Evolutionary conservation across 1,140 invertebrate genomes (phyloP), one percentile per base, ranked within the genome.

Genomic region (Ceratitis capitata): DNA sequence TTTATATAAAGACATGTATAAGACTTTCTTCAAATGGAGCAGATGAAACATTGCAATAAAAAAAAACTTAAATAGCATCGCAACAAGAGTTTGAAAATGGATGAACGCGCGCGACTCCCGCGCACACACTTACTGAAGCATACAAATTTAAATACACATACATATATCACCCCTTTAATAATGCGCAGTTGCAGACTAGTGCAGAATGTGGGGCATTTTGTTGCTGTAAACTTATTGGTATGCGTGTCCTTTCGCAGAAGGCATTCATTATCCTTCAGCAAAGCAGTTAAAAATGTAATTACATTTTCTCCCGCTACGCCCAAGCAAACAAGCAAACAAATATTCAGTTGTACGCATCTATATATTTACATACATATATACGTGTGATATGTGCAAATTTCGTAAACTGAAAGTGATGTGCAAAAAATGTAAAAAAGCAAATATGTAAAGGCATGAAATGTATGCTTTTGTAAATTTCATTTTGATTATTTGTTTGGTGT

Each of bases 201-300:
- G 61, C 61, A 19, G 61, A 0, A 23, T 47, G 45, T 12, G 45
- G 45, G 45, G 5, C 51, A 49, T 16, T 14, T 19, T 61, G 56
- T 7, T 39, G 26, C 39, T 45, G 35, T 1, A 12, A 19, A 3
- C 23, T 32, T 3, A 6, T 29, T 7, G n/a, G 56, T 29, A 7
- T 58, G 56, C 12, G 26, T n/a, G 29, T 61, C 3, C 3, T n/a
- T 61, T n/a, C 7, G 16, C 5, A 10, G 69, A 16, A 78, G 42
- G 69, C 69, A 78, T 78, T 78, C 69, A 78, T 78, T 78, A 78
- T 78, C 69, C 69, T 78, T 32, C 69, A 78, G 69, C 35, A 78
- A 47, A 45, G 69, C 69, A 78, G 69, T 78, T 78, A 78, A 78
- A 78, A 78, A 78, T 78, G 69, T 78, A 78, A 78, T 78, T 78